Percentiles rank a stretch among this genome's conserved stretches.
phyloP scores from a whole-genome alignment of 1,140 invertebrate species.

The Carcinoscorpius rotundicauda region DNA sequence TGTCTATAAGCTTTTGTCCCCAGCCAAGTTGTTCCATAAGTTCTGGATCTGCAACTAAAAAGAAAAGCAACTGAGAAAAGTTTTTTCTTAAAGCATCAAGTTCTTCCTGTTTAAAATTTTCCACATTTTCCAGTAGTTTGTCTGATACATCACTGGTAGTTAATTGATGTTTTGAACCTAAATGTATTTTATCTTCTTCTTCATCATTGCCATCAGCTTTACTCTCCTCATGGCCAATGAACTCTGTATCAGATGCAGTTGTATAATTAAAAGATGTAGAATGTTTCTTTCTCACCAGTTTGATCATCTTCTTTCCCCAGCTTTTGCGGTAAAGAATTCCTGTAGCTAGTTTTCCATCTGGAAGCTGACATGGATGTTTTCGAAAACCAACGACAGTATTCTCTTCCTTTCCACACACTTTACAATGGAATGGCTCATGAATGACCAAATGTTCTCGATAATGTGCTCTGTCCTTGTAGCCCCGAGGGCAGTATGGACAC shows the following conservation, averaged over 20 bases:
- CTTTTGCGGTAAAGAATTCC: background rate
- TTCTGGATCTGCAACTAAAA: slow-evolving; percentile 15
- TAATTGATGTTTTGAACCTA: slow-evolving; percentile 3
- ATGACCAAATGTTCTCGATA: background rate
- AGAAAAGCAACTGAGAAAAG: slow-evolving; percentile 15
- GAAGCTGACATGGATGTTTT: slow-evolving; percentile 1
- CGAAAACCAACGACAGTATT: background rate
- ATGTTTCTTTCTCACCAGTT: background rate
- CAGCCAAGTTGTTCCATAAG: slow-evolving; percentile 17
- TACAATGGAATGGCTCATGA: background rate
- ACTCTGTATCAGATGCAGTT: background rate
- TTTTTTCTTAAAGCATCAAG: slow-evolving; percentile 9
- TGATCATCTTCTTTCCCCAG: background rate
- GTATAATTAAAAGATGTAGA: background rate
- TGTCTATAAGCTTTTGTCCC: slow-evolving; percentile 11
- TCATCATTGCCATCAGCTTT: background rate
- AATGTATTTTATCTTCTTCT: background rate
- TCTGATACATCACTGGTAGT: background rate
- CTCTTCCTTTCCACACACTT: background rate
- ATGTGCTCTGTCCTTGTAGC: background rate
- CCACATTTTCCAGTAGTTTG: slow-evolving; percentile 2
- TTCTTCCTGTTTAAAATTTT: background rate
- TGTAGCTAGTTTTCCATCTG: slow-evolving; percentile 1
- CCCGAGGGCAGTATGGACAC: background rate
- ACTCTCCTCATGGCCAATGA: background rate